Conservation (phyloP, 2,797 vertebrate species). For the Scolopax bukidnonensis region DNA sequence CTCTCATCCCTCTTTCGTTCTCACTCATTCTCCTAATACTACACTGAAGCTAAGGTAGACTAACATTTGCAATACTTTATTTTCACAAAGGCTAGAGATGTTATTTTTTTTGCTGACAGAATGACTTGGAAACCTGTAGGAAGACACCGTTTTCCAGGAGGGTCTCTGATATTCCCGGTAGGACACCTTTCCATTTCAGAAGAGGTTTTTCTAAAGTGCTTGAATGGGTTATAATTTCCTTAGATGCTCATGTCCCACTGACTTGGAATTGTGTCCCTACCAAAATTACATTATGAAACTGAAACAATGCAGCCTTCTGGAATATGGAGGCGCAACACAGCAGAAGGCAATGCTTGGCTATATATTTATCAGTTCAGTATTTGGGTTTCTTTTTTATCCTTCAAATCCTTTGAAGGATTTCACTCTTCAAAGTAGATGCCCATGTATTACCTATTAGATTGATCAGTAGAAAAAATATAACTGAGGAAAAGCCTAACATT, state of each 20-base stretch:
- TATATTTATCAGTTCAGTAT: neutral
- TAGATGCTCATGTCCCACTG: neutral
- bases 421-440: neutral
- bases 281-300: neutral
- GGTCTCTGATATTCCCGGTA: neutral
- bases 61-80: neutral
- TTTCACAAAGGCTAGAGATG: neutral
- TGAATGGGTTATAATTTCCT: neutral
- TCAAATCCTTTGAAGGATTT: neutral
- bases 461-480: neutral
- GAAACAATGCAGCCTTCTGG: neutral
- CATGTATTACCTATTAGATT: neutral
- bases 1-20: neutral
- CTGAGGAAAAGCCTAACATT: neutral
- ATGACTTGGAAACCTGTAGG: neutral
- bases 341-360: neutral
- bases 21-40: neutral
- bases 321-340: neutral
- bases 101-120: neutral
- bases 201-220: neutral
- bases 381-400: neutral
- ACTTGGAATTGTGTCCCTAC: neutral
- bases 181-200: neutral
- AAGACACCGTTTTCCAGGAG: neutral
- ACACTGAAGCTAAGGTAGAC: neutral